phyloP scores from a whole-genome alignment of 2,113 vertebrate species.

The Plectropomus leopardus region DNA sequence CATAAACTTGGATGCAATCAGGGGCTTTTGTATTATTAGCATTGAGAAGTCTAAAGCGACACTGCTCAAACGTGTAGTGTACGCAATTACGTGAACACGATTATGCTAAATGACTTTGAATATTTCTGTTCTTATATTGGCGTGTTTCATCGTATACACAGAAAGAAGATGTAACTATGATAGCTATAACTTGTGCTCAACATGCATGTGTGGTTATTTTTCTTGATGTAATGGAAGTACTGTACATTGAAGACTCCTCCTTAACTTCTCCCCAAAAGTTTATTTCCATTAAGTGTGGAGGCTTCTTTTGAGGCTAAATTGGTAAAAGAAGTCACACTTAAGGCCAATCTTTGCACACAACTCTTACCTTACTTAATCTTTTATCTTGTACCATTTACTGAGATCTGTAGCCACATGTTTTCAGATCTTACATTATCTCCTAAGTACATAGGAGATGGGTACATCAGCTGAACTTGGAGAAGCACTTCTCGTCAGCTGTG shows the following conservation, averaged over 20 bases:
- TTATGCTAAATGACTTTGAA: background rate
- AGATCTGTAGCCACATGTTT: background rate
- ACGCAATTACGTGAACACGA: background rate
- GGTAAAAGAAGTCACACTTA: background rate
- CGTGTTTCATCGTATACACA: background rate
- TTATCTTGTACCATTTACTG: background rate
- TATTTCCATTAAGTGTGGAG: background rate
- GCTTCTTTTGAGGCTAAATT: background rate
- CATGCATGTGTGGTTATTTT: background rate
- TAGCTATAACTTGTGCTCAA: background rate
- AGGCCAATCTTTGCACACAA: background rate
- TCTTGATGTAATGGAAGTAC: background rate
- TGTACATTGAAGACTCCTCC: background rate
- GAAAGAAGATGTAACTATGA: no score
- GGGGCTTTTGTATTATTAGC: conserved; percentile 4
- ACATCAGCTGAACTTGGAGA: background rate
- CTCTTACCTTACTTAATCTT: background rate
- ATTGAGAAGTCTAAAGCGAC: background rate
- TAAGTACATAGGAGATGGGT: background rate
- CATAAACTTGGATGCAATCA: conserved; percentile 41
- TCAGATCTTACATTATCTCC: background rate
- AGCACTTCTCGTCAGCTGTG: background rate
- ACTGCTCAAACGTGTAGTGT: background rate
- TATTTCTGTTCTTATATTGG: background rate
- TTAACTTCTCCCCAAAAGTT: background rate